phyloP scores from a whole-genome alignment of 2,888 invertebrate species.

The Stenurella melanura region DNA sequence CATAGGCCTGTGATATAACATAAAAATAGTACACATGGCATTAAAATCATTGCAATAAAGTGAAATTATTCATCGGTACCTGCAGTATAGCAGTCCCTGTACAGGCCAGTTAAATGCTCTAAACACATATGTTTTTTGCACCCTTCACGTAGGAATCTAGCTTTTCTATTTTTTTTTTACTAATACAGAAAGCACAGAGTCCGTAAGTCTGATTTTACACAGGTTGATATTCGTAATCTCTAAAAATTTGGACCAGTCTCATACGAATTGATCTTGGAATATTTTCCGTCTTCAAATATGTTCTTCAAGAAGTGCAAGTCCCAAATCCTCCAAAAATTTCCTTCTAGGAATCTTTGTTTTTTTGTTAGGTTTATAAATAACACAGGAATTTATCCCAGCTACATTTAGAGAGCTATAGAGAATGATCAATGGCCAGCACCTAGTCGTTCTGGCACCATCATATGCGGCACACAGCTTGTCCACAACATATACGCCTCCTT shows the following conservation, averaged over 20 bases:
- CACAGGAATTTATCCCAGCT: too few species aligned
- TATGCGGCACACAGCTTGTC: too few species aligned
- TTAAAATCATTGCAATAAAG: constrained; percentile 17
- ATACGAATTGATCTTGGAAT: constrained; percentile 14
- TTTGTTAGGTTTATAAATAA: constrained; percentile 1
- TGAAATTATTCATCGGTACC: constrained; percentile 14
- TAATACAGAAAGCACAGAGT: constrained; percentile 1
- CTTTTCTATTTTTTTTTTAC: constrained; percentile 13
- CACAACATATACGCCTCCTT: too few species aligned
- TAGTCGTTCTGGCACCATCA: too few species aligned
- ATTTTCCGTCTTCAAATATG: constrained; percentile 12
- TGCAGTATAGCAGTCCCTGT: background rate
- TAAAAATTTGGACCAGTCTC: constrained; percentile 13
- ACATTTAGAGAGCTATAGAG: too few species aligned
- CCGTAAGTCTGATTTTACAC: constrained; percentile 4
- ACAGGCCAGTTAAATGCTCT: constrained; percentile 14
- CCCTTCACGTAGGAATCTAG: constrained; percentile 3
- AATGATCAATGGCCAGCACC: too few species aligned
- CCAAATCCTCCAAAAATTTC: constrained; percentile 16
- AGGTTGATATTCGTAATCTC: constrained; percentile 16
- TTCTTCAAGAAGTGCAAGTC: constrained; percentile 13
- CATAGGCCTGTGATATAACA: constrained; percentile 1
- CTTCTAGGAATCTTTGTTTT: constrained; percentile 18
- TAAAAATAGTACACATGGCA: constrained; percentile 15
- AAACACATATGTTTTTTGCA: constrained; percentile 16